Evolutionary conservation across 2,888 invertebrate species (phyloP).

Genomic region (Fabriciana adippe): DNA sequence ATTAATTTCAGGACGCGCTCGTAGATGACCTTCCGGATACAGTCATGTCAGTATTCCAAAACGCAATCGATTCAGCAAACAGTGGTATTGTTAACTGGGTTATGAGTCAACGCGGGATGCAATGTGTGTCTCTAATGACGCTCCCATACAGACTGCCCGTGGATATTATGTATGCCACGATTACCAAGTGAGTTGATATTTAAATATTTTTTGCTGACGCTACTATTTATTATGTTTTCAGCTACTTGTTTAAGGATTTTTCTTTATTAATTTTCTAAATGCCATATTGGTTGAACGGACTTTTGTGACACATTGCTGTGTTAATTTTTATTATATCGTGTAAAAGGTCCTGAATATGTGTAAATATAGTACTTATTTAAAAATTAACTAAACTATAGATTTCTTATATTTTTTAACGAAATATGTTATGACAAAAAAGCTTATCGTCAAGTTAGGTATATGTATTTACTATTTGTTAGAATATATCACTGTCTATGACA

Average conservation of each 20-base stretch:
- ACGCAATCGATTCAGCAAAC: constrained; percentile 96
- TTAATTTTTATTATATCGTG: no score
- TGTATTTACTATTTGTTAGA: no score
- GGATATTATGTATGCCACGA: constrained; percentile 92
- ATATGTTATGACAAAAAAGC: no score
- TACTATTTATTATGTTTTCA: neutral
- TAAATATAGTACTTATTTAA: no score
- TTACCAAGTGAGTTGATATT: constrained; percentile 88
- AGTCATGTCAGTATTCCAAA: constrained; percentile 94
- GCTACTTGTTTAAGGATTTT: no score
- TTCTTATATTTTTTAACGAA: neutral
- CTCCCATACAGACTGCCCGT: constrained; percentile 94
- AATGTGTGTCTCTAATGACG: constrained; percentile 89
- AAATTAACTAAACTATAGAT: neutral
- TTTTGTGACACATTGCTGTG: no score
- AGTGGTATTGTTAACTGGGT: constrained; percentile 95
- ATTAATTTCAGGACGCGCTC: constrained; percentile 87
- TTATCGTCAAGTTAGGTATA: neutral
- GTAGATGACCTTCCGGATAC: constrained; percentile 94
- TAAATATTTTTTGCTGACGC: neutral
- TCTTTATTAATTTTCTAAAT: no score
- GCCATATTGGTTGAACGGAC: no score
- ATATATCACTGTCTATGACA: neutral
- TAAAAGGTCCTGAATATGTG: no score
- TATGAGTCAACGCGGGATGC: constrained; percentile 91